phyloP scores from a whole-genome alignment of 2,113 vertebrate genomes.

The Ondatra zibethicus region DNA sequence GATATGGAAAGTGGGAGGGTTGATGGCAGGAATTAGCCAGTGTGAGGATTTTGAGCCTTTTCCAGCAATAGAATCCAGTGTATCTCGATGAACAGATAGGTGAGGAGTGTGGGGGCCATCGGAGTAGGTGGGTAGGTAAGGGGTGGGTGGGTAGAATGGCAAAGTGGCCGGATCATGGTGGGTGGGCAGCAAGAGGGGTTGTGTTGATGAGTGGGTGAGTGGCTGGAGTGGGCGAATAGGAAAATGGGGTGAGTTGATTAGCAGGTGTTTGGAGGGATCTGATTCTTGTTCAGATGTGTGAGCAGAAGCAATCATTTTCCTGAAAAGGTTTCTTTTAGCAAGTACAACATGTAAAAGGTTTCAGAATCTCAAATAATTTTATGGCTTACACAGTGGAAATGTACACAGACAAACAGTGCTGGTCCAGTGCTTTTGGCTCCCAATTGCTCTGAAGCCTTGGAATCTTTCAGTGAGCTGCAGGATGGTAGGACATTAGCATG shows the following conservation, averaged over 20 bases:
- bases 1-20: not conserved
- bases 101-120: not conserved
- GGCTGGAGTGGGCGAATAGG: not conserved
- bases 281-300: not conserved
- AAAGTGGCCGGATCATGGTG: not conserved
- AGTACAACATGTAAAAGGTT: not conserved
- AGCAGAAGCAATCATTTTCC: not conserved
- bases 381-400: not conserved
- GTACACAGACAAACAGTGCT: no score
- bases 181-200: not conserved
- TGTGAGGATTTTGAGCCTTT: not conserved
- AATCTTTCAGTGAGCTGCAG: not conserved
- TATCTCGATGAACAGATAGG: not conserved
- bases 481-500: not conserved
- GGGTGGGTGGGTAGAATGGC: no score
- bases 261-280: not conserved
- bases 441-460: not conserved
- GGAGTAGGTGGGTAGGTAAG: not conserved
- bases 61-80: not conserved
- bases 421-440: not conserved
- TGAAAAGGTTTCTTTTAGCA: not conserved
- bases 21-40: not conserved
- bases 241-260: not conserved
- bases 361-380: not conserved
- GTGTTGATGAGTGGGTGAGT: not conserved